Base-by-base conservation (phyloP, 64 coral and sea anemone genomes). In the Stichodactyla helianthus region DNA sequence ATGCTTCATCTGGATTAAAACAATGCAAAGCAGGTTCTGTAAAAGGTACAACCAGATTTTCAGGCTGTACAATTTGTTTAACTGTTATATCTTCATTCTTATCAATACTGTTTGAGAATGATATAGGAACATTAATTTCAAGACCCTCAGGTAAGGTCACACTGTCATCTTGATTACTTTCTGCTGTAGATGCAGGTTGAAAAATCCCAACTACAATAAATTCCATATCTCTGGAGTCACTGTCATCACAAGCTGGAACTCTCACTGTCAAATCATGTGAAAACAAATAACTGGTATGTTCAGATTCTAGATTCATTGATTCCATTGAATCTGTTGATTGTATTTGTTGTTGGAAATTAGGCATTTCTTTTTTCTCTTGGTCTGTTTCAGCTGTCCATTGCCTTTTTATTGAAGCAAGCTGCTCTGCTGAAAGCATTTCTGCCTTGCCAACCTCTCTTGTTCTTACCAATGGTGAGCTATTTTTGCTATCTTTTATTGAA, bases 161-260 rank as follows among this genome's bases (percentile, higher is more conserved):
- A 74, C 25, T 74, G n/a, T 11, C 27, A 4, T 74, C 68, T 9
- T 74, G 0, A 10, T 74, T 26, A 31, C 25, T 74, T 74, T 74
- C 68, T 11, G 27, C 17, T 31, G 25, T 19, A 74, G 68, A 74
- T 31, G n/a, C 27, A 54, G 79, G 79, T 54, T 82, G 79, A 82
- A 82, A 82, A 57, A 82, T 82, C 79, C 79, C 79, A 82, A 82
- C 79, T n/a, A 82, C 28, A 82, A 50, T 82, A 22, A 82, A 82
- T 27, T 82, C 79, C 79, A 82, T 18, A n/a, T 82, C 79, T 82
- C 23, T 20, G 4, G 79, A 57, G 16, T 51, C 79, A 14, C 44
- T 57, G 19, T 82, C 79, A 23, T 82, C 79, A 12, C 13, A 13
- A 7, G 79, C 51, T 9, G 79, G 54, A 20, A 82, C 51, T 53